These are phyloP conservation scores for Emys orbicularis DNA, from an alignment of 2,797 vertebrate species.

Conservation along the genomic window DNA sequence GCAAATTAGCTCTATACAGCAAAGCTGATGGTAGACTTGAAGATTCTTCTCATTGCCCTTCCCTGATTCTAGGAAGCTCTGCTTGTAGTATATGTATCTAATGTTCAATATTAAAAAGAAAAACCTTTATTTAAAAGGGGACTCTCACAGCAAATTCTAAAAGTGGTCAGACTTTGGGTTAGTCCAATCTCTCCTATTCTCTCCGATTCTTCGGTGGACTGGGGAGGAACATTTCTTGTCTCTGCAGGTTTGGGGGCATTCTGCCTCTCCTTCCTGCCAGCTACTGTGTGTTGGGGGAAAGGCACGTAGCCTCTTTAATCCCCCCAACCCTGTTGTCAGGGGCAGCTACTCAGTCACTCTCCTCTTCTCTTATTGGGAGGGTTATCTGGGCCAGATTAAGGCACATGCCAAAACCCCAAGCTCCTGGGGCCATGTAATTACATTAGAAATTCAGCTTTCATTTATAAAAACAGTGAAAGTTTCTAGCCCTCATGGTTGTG, in stretches of 20 bases:
- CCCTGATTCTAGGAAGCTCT: not conserved
- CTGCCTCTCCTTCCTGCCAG: not conserved
- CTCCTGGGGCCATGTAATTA: not conserved
- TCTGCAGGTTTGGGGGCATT: not conserved
- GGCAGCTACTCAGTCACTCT: not conserved
- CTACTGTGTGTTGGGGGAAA: not conserved
- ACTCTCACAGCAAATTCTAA: not conserved
- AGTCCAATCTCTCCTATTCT: not conserved
- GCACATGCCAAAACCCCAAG: not conserved
- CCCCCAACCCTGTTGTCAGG: not conserved
- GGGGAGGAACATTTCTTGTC: rapidly evolving
- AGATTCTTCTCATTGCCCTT: not conserved
- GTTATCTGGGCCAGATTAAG: not conserved
- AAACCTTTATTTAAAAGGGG: not conserved
- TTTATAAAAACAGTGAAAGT: not conserved
- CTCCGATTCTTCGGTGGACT: not conserved
- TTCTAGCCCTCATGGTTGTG: not conserved
- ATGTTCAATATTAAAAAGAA: not conserved
- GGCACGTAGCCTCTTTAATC: not conserved
- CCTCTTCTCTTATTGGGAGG: not conserved
- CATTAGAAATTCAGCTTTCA: not conserved
- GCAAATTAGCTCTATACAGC: rapidly evolving
- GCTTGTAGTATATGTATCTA: not conserved
- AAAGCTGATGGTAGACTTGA: rapidly evolving
- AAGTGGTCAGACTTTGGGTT: not conserved